Percentiles rank a stretch among this genome's conserved stretches.
Conservation (phyloP, 2,888 invertebrate genomes). For the Gibbula magus region DNA sequence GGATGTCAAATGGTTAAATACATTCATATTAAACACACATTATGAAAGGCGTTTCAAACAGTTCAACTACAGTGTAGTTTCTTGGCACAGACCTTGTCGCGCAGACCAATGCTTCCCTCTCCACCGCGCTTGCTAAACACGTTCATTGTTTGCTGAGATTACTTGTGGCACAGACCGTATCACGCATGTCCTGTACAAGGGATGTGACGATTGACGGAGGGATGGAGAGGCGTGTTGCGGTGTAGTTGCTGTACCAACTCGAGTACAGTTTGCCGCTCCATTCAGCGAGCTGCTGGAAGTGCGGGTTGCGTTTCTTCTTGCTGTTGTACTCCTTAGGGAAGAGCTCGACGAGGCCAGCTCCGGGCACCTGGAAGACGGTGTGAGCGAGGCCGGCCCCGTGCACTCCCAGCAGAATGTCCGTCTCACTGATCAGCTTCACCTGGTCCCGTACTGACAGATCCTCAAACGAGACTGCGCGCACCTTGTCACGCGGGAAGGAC, state of each 20-base stretch:
- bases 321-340: neutral
- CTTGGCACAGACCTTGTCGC: no score
- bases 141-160: no score
- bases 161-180: no score
- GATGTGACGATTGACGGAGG: neutral
- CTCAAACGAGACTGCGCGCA: constrained; percentile 11
- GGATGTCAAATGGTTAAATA: no score
- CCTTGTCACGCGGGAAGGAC: neutral
- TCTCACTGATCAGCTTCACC: neutral
- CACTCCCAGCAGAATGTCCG: constrained; percentile 1
- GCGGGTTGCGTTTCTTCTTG: neutral
- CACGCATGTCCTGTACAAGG: no score
- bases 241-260: constrained; percentile 5
- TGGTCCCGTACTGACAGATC: neutral
- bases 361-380: neutral
- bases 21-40: no score
- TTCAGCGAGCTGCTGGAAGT: constrained; percentile 10
- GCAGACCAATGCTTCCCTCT: no score
- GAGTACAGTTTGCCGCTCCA: neutral
- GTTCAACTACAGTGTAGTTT: no score
- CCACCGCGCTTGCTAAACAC: no score
- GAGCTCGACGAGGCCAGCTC: neutral
- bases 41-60: no score
- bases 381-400: neutral
- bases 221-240: neutral